Evolutionary conservation across 2,113 vertebrate species (phyloP).

Genomic region (Apteryx owenii): DNA sequence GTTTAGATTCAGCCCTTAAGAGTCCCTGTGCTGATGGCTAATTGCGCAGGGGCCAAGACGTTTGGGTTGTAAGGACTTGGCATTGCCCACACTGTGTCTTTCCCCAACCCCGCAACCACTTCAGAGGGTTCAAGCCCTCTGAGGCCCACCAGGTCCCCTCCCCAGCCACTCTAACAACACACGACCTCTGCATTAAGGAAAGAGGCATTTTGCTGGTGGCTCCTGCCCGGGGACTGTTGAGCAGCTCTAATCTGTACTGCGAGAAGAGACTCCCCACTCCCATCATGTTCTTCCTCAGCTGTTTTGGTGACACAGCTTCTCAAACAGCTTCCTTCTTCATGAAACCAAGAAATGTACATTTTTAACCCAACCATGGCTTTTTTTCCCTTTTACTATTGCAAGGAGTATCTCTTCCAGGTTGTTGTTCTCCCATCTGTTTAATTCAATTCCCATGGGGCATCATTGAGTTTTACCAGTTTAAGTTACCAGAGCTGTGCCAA

Average conservation of each 20-base stretch:
- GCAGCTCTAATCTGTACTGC: no score
- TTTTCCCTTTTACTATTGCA: neutral
- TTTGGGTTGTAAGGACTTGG: neutral
- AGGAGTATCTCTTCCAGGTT: neutral
- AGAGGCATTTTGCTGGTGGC: no score
- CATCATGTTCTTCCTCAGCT: neutral
- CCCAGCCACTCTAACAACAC: fast-evolving
- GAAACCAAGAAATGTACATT: neutral
- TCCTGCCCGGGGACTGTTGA: no score
- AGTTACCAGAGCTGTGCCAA: neutral
- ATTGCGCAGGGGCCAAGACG: neutral
- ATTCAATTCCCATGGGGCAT: neutral
- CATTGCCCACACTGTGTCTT: fast-evolving
- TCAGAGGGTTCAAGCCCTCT: neutral
- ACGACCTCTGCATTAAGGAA: no score
- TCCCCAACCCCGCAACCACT: neutral
- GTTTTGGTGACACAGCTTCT: neutral
- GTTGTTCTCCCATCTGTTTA: neutral
- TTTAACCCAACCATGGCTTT: neutral
- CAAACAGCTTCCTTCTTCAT: neutral
- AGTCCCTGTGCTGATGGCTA: neutral
- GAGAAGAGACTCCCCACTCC: neutral
- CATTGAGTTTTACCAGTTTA: neutral
- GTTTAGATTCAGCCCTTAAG: neutral
- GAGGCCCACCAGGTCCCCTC: fast-evolving